Evolutionary conservation across 2,888 invertebrate species (phyloP).

Genomic region (Drosophila buzzatii): DNA sequence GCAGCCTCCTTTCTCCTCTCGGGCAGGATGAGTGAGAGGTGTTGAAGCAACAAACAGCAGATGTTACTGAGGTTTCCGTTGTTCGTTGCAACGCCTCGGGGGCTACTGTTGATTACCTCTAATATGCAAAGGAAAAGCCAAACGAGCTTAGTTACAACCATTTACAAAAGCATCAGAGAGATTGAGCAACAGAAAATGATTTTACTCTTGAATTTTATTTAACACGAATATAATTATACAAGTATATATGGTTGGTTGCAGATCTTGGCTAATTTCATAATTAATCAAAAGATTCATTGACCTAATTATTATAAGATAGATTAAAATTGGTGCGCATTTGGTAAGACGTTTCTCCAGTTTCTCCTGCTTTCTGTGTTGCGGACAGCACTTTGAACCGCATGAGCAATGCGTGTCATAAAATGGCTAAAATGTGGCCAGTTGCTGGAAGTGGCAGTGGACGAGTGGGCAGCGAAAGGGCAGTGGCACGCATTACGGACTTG

Average conservation of each 20-base stretch:
- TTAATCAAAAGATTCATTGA: background rate
- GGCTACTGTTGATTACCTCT: constrained; percentile 14
- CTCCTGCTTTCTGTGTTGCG: background rate
- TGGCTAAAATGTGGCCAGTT: constrained; percentile 59
- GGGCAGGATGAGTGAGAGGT: constrained; percentile 34
- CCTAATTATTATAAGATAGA: background rate
- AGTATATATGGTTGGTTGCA: background rate
- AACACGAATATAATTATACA: background rate
- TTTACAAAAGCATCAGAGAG: background rate
- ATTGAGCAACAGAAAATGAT: no score
- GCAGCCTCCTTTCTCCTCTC: background rate
- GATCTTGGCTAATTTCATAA: background rate
- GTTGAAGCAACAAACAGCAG: constrained; percentile 47
- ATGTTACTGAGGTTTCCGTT: constrained; percentile 33
- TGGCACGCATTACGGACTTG: constrained; percentile 29
- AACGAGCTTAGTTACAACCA: background rate
- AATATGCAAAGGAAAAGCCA: background rate
- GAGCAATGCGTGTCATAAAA: constrained; percentile 65
- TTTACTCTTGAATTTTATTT: background rate
- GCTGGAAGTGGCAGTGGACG: constrained; percentile 37
- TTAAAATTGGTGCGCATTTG: background rate
- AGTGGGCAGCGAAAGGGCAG: constrained; percentile 34
- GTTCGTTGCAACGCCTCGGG: constrained; percentile 30
- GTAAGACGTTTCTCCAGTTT: background rate
- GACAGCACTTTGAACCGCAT: constrained; percentile 31